Percentiles rank a stretch among this genome's conserved stretches.
These are phyloP conservation scores for Oreotrochilus melanogaster DNA, from an alignment of 2,113 vertebrate genomes.

Conservation along the genomic window DNA sequence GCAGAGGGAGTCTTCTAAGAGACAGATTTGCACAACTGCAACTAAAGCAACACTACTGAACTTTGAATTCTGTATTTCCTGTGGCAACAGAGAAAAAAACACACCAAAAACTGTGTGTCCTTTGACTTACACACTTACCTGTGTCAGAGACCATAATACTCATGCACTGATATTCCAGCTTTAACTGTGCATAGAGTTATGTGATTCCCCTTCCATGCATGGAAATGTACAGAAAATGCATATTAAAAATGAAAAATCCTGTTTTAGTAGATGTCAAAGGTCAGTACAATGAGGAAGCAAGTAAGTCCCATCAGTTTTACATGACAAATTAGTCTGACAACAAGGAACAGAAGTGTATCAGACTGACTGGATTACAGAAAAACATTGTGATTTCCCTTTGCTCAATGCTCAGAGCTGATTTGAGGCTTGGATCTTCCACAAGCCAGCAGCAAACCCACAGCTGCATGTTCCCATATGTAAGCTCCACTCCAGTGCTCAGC, in stretches of 20 bases:
- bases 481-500: background rate
- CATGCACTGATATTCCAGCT: background rate
- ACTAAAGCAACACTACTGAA: background rate
- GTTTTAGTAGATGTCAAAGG: background rate
- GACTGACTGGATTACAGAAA: background rate
- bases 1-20: background rate
- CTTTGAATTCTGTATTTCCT: background rate
- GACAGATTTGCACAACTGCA: background rate
- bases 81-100: background rate
- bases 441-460: background rate
- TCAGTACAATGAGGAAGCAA: background rate
- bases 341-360: background rate
- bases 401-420: background rate
- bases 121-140: background rate
- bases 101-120: background rate
- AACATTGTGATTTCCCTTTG: background rate
- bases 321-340: background rate
- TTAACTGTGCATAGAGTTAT: fast-evolving
- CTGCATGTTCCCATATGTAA: background rate
- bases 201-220: background rate
- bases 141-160: background rate
- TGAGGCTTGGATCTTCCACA: background rate
- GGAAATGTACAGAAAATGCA: background rate
- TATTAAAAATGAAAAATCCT: background rate
- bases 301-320: background rate